Conservation (phyloP, 2,797 vertebrate species). For the Sebastes nivosus region DNA sequence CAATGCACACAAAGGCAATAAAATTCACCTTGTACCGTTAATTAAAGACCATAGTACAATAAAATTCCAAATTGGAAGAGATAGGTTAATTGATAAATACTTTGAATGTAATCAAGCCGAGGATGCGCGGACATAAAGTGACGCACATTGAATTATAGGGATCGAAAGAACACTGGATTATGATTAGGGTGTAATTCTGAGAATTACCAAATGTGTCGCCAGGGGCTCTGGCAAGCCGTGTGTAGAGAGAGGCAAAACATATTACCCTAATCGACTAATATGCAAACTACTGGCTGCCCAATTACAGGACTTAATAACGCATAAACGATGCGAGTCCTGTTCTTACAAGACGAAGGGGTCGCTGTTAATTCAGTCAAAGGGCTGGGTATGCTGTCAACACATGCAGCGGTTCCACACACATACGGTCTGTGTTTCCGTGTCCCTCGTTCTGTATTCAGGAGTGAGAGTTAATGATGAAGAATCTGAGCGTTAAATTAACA, state of each 20-base stretch:
- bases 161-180: slow-evolving; percentile 91
- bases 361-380: slow-evolving; percentile 89
- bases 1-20: not conserved
- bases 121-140: slow-evolving; percentile 46
- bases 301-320: slow-evolving; percentile 98
- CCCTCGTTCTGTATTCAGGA: slow-evolving; percentile 80
- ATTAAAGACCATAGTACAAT: not conserved
- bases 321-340: slow-evolving; percentile 95
- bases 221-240: slow-evolving; percentile 91
- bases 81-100: slow-evolving; percentile 51
- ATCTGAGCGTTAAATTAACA: slow-evolving; percentile 98
- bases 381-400: slow-evolving; percentile 73
- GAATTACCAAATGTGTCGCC: slow-evolving; percentile 93
- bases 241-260: slow-evolving; percentile 93
- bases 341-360: slow-evolving; percentile 89
- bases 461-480: slow-evolving; percentile 95
- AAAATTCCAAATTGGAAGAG: slow-evolving; percentile 2
- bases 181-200: slow-evolving; percentile 96
- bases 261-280: slow-evolving; percentile 99
- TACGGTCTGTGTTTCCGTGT: slow-evolving; percentile 52
- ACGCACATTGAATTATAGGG: slow-evolving; percentile 85
- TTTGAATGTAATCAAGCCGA: slow-evolving; percentile 49
- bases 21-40: not conserved
- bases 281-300: slow-evolving; percentile 98
- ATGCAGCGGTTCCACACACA: slow-evolving; percentile 43